A percentile compares a stretch with the other conserved stretches of the same genome.
These are phyloP conservation scores for Cardiocondyla obscurior DNA, from an alignment of 1,140 invertebrate species.

Conservation along the genomic window DNA sequence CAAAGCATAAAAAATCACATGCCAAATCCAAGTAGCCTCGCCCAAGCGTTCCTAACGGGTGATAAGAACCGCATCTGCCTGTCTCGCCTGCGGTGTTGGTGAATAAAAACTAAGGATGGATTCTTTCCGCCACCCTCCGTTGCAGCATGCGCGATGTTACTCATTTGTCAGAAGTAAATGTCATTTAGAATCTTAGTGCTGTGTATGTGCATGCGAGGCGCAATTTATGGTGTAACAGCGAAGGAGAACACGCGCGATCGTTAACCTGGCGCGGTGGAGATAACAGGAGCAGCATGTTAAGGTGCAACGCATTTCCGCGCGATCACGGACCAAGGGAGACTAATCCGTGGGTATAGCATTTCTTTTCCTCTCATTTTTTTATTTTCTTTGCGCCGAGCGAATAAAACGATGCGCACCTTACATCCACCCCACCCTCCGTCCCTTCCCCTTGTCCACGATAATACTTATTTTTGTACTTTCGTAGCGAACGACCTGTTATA, in stretches of 20 bases:
- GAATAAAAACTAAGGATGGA: constrained; percentile 67
- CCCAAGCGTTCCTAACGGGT: constrained; percentile 70
- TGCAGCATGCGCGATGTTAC: constrained; percentile 56
- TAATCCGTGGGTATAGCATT: constrained; percentile 51
- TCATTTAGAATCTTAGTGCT: constrained; percentile 18
- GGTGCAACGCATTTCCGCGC: constrained; percentile 15
- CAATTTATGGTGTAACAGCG: background rate
- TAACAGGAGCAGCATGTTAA: constrained; percentile 56
- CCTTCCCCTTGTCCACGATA: background rate
- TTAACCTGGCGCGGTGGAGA: constrained; percentile 31
- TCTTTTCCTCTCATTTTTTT: background rate
- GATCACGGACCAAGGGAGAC: constrained; percentile 44
- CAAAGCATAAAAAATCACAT: constrained; percentile 77
- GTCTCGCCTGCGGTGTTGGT: constrained; percentile 74
- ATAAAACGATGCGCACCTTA: constrained; percentile 2
- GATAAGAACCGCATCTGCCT: constrained; percentile 55
- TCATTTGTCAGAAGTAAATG: background rate
- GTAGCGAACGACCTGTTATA: constrained; percentile 27
- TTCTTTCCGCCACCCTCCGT: constrained; percentile 42
- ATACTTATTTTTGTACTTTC: constrained; percentile 58
- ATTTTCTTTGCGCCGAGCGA: background rate
- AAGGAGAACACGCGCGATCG: background rate
- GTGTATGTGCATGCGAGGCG: constrained; percentile 57
- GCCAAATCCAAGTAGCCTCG: constrained; percentile 79
- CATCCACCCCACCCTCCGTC: background rate